Evolutionary conservation across 2,888 invertebrate species (phyloP).

Genomic region (Orchesellides sinensis): DNA sequence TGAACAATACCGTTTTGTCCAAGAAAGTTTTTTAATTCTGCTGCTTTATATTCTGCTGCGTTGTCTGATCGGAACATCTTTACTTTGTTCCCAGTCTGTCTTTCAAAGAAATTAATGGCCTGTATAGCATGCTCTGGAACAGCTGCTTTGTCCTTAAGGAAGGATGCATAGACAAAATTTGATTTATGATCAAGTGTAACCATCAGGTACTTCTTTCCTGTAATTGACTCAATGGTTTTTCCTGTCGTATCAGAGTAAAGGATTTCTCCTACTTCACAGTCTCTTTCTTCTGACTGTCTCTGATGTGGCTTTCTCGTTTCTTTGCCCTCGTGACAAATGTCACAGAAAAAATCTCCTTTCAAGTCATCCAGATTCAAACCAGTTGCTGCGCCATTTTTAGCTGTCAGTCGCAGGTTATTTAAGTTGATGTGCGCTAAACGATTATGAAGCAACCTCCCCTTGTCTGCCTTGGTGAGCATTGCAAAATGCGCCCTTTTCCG

Average conservation of each 20-base stretch:
- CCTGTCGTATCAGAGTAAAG: constrained; percentile 53
- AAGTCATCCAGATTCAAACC: constrained; percentile 30
- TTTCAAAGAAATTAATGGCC: constrained; percentile 32
- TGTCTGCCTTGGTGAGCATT: neutral
- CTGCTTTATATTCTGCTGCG: constrained; percentile 20
- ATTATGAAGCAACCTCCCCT: neutral
- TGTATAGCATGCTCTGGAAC: neutral
- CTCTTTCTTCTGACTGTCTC: neutral
- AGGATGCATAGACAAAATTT: constrained; percentile 34
- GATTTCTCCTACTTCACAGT: constrained; percentile 34
- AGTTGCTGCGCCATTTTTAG: constrained; percentile 20
- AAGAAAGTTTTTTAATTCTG: no score
- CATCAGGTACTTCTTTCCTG: constrained; percentile 35
- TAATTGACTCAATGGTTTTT: constrained; percentile 24
- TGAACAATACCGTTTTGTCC: no score
- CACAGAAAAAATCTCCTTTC: neutral
- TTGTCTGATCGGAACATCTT: constrained; percentile 41
- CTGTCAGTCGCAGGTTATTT: constrained; percentile 24
- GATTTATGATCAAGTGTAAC: constrained; percentile 50
- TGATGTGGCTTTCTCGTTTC: neutral
- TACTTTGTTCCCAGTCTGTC: constrained; percentile 53
- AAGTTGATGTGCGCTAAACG: constrained; percentile 45
- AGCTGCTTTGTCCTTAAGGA: constrained; percentile 40
- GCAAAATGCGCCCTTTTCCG: neutral
- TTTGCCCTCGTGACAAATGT: constrained; percentile 20